Conservation (phyloP, 2,888 invertebrate species). For the Acleris literana region DNA sequence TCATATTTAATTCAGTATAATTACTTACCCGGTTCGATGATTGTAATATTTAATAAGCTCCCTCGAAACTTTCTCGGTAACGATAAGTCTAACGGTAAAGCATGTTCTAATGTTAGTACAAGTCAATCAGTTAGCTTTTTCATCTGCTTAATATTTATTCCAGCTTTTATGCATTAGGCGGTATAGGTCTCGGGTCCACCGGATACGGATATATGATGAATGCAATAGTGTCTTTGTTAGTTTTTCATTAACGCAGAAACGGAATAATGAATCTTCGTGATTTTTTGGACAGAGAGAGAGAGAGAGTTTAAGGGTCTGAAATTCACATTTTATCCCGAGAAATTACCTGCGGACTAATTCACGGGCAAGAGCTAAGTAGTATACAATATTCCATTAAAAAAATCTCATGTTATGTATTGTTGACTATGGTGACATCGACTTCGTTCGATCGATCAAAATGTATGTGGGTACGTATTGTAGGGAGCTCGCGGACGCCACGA, state of each 20-base stretch:
- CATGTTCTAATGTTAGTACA: slow-evolving; percentile 25
- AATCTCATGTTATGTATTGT: no score
- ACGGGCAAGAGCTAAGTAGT: no score
- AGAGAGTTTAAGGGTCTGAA: no score
- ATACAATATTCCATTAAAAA: no score
- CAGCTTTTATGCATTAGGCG: background rate
- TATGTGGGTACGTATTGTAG: slow-evolving; percentile 48
- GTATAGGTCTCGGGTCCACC: background rate
- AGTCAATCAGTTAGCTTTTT: slow-evolving; percentile 17
- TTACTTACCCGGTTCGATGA: background rate
- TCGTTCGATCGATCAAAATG: no score
- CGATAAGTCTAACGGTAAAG: slow-evolving; percentile 5
- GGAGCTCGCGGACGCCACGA: slow-evolving; percentile 74
- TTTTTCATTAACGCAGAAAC: no score
- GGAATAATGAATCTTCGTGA: no score
- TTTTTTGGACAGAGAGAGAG: no score
- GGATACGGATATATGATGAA: background rate
- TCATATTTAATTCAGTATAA: slow-evolving; percentile 26
- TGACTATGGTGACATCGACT: no score
- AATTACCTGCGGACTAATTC: no score
- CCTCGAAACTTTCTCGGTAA: slow-evolving; percentile 11
- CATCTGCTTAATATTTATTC: slow-evolving; percentile 37
- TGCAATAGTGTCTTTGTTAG: no score
- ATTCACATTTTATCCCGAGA: no score
- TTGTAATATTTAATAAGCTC: slow-evolving; percentile 24